Evolutionary conservation across 2,888 invertebrate species (phyloP), one percentile per base, ranked within the genome.

Genomic region (Aproaerema taeniolella): DNA sequence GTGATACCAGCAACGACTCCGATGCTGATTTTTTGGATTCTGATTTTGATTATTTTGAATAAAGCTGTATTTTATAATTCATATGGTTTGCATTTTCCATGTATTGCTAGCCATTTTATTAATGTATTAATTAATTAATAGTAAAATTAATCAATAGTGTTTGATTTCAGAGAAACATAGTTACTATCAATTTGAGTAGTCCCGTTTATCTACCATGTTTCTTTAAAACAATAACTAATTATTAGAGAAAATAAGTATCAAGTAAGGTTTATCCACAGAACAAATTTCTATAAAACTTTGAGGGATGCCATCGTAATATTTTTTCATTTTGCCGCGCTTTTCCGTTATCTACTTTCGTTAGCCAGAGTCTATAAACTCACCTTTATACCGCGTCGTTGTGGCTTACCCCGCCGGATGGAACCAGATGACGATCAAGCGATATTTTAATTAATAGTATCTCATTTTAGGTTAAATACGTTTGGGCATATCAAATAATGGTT

Each of bases 11-110:
- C 25, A 25, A 30, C 13, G 30, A 37, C 20, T 37, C 37, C 7
- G 37, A 25, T 30, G 25, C 30, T 17, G 37, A 37, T 12, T 37
- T 37, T 37, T 14, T 37, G n/a, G 37, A 37, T 11, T 37, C 37
- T 17, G 35, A 35, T 38, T 38, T 38, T 38, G 38, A 24, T 25
- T 25, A 38, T 37, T 13, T 20, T 30, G 29, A 17, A 30, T 30
- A 30, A 30, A 37, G 5, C 12, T 5, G 20, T 20, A 29, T 11
- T n/a, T n/a, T n/a, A n/a, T 20, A 20, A 20, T 6, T 6, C 8
- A 20, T 20, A 20, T 20, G 20, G 20, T n/a, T n/a, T 20, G 20
- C 8, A 6, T 4, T 20, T 20, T 20, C 8, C 20, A 6, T 20
- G 4, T 4, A 20, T 20, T 6, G 5, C 4, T 20, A 20, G 5